Evolutionary conservation across 1,140 invertebrate genomes (phyloP).

Genomic region (Drosophila pruinosa): DNA sequence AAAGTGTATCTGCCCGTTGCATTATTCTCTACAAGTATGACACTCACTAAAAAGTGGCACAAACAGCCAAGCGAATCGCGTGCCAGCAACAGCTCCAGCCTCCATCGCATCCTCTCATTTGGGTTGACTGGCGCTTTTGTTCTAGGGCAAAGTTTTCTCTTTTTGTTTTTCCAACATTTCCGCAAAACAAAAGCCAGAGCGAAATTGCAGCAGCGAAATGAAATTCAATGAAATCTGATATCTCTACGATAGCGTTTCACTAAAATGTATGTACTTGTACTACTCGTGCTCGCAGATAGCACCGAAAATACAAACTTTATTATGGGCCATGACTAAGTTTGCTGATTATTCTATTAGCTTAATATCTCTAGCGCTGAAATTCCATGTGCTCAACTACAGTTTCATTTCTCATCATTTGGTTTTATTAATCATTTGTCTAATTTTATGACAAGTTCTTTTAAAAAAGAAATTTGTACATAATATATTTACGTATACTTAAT

Average conservation of each 20-base stretch:
- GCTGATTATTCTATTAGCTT: slow-evolving; percentile 9
- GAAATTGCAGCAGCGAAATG: slow-evolving; percentile 10
- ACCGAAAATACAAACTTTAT: background rate
- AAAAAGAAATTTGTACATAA: too few relatives aligned
- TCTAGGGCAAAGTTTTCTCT: slow-evolving; percentile 44
- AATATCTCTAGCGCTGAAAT: slow-evolving; percentile 2
- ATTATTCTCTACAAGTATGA: slow-evolving; percentile 41
- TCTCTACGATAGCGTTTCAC: slow-evolving; percentile 31
- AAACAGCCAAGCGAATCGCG: slow-evolving; percentile 39
- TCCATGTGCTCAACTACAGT: background rate
- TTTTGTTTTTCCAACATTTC: slow-evolving; percentile 14
- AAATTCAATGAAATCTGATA: slow-evolving; percentile 24
- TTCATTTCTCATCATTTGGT: background rate
- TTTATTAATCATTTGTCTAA: background rate
- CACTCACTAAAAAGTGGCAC: slow-evolving; percentile 36
- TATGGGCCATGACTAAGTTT: slow-evolving; percentile 7
- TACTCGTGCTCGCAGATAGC: background rate
- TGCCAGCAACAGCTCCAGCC: too few relatives aligned
- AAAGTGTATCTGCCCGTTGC: slow-evolving; percentile 17
- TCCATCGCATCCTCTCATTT: slow-evolving; percentile 14
- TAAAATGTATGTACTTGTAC: slow-evolving; percentile 12
- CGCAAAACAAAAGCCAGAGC: slow-evolving; percentile 31
- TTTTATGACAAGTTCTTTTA: too few relatives aligned
- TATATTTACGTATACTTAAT: background rate
- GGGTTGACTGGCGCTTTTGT: slow-evolving; percentile 44